phyloP scores from a whole-genome alignment of 2,888 invertebrate genomes.

The Eupsilia transversa region DNA sequence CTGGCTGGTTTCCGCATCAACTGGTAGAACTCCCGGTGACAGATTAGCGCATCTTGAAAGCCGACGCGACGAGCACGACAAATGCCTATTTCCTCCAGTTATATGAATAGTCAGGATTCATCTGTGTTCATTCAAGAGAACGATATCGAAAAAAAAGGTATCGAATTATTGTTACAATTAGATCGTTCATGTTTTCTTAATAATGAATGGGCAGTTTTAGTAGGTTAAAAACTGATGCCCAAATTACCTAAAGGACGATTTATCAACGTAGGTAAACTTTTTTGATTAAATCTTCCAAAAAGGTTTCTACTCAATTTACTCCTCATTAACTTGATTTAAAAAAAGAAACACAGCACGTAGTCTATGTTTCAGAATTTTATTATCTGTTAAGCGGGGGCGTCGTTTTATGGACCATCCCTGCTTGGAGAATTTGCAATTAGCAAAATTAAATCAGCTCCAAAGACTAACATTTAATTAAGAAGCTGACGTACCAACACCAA shows the following conservation, averaged over 20 bases:
- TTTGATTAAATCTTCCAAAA: slow-evolving; percentile 13
- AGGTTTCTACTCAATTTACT: slow-evolving; percentile 21
- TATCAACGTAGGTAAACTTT: slow-evolving; percentile 8
- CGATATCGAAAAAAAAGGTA: background rate
- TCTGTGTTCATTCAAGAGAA: slow-evolving; percentile 12
- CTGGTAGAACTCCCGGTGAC: slow-evolving; percentile 17
- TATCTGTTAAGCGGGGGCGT: slow-evolving; percentile 52
- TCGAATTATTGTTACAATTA: background rate
- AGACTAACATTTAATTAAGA: slow-evolving; percentile 58
- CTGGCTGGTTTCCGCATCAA: slow-evolving; percentile 19
- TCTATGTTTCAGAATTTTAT: slow-evolving; percentile 59
- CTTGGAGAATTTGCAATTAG: slow-evolving; percentile 65
- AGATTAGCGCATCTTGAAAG: slow-evolving; percentile 31
- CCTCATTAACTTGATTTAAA: slow-evolving; percentile 31
- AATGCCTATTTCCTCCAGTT: slow-evolving; percentile 45
- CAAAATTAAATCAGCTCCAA: slow-evolving; percentile 61
- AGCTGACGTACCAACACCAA: slow-evolving; percentile 30
- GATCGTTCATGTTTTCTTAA: background rate
- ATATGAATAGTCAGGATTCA: slow-evolving; percentile 29
- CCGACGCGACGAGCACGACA: slow-evolving; percentile 13
- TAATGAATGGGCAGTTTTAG: background rate
- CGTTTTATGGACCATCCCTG: slow-evolving; percentile 50
- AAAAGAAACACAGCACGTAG: slow-evolving; percentile 43
- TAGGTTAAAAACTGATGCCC: background rate
- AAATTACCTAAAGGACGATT: slow-evolving; percentile 20